Evolutionary conservation across 2,113 vertebrate genomes (phyloP).

Genomic region (Ornithorhynchus anatinus): DNA sequence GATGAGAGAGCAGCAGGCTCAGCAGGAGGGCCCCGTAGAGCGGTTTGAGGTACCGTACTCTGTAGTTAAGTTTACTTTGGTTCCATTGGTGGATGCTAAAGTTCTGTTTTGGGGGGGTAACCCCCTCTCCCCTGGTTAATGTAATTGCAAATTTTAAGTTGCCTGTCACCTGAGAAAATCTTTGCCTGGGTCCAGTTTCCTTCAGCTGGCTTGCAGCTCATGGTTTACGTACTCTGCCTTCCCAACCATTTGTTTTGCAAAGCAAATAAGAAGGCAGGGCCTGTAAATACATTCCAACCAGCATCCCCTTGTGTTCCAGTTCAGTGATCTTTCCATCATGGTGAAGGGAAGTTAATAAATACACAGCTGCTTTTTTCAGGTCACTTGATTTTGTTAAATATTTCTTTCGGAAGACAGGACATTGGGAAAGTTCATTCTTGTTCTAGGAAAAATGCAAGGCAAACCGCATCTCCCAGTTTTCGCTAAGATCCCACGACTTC

Average conservation of each 20-base stretch:
- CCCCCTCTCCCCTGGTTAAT: too few relatives aligned
- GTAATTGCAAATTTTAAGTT: too few relatives aligned
- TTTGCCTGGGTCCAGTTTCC: neutral
- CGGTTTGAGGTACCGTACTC: conserved; percentile 85
- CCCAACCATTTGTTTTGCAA: neutral
- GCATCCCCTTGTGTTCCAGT: neutral
- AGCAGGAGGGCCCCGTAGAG: conserved; percentile 96
- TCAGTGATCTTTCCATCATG: neutral
- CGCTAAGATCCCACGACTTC: neutral
- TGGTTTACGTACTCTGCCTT: too few relatives aligned
- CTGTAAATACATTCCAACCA: neutral
- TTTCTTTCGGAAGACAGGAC: conserved; percentile 2
- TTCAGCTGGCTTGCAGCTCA: neutral
- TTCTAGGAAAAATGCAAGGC: neutral
- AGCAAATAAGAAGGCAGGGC: neutral
- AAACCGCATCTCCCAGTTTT: neutral
- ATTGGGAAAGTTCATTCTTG: neutral
- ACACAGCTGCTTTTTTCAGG: neutral
- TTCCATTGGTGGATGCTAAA: too few relatives aligned
- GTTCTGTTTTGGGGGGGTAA: too few relatives aligned
- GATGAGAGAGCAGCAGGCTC: conserved; percentile 95
- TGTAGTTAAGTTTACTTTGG: neutral
- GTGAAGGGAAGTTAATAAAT: neutral
- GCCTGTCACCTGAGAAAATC: too few relatives aligned
- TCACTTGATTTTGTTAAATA: neutral